phyloP scores from a whole-genome alignment of 2,888 invertebrate genomes.

The Meta bourneti region DNA sequence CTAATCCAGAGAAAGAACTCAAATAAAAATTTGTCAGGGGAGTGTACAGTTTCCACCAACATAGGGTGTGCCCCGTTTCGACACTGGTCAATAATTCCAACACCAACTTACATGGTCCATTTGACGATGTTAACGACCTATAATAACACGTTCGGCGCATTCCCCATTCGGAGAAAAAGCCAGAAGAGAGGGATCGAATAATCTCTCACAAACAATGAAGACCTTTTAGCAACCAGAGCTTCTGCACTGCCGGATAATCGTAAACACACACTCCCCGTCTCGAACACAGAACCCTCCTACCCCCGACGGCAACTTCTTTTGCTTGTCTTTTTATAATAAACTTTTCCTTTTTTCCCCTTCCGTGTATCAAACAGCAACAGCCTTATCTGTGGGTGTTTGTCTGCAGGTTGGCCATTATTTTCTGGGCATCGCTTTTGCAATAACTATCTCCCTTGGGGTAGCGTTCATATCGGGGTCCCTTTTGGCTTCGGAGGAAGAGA shows the following conservation, averaged over 20 bases:
- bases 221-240: neutral
- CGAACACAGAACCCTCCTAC: slow-evolving; percentile 38
- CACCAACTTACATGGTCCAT: neutral
- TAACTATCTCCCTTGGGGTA: slow-evolving; percentile 68
- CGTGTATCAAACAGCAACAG: slow-evolving; percentile 38
- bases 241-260: neutral
- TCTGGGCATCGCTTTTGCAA: slow-evolving; percentile 46
- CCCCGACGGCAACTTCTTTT: slow-evolving; percentile 38
- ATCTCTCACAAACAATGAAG: slow-evolving; percentile 8
- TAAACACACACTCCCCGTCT: neutral
- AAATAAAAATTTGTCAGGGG: neutral
- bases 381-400: slow-evolving; percentile 64
- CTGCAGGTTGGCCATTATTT: slow-evolving; percentile 57
- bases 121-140: slow-evolving; percentile 30
- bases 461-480: slow-evolving; percentile 64
- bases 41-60: neutral
- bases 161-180: neutral
- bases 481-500: slow-evolving; percentile 40
- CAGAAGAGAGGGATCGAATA: neutral
- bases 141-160: slow-evolving; percentile 19
- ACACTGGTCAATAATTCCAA: neutral
- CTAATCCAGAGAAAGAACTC: neutral
- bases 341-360: slow-evolving; percentile 3
- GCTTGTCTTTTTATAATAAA: slow-evolving; percentile 23
- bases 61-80: neutral